phyloP scores from a whole-genome alignment of 2,888 invertebrate genomes.

The Incurvaria masculella region DNA sequence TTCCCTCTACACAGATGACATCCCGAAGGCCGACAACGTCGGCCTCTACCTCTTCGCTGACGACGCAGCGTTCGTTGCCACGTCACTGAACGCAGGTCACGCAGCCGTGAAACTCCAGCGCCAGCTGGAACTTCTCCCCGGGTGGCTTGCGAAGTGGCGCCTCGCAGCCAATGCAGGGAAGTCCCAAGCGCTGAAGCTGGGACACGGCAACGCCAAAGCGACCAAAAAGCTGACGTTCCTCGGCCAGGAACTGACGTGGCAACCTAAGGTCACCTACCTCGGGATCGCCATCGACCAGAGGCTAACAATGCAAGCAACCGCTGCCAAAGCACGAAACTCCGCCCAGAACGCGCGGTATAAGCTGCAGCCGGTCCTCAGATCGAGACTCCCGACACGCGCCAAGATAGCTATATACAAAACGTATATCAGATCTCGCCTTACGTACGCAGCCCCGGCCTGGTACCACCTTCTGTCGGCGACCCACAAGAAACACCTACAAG shows the following conservation, averaged over 20 bases:
- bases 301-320: conserved; percentile 16
- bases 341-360: conserved; percentile 5
- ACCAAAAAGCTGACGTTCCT: not conserved
- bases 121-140: conserved; percentile 15
- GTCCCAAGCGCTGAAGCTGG: conserved; percentile 11
- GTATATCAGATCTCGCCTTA: conserved; percentile 6
- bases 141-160: conserved; percentile 10
- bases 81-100: conserved; percentile 15
- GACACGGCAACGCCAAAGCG: not conserved
- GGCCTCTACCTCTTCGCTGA: conserved; percentile 15
- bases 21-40: conserved; percentile 8
- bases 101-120: conserved; percentile 11
- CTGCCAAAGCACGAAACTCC: conserved; percentile 4
- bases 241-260: conserved; percentile 10
- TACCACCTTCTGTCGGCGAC: not conserved
- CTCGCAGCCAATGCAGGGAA: conserved; percentile 14
- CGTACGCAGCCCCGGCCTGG: conserved; percentile 3
- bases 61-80: conserved; percentile 7
- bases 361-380: conserved; percentile 13
- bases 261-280: conserved; percentile 12
- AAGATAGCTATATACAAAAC: conserved; percentile 16
- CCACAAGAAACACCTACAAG: not conserved
- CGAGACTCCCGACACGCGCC: conserved; percentile 12
- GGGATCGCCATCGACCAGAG: conserved; percentile 15
- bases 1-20: conserved; percentile 17